phyloP scores from a whole-genome alignment of 2,113 vertebrate genomes.

The Delphinus delphis region DNA sequence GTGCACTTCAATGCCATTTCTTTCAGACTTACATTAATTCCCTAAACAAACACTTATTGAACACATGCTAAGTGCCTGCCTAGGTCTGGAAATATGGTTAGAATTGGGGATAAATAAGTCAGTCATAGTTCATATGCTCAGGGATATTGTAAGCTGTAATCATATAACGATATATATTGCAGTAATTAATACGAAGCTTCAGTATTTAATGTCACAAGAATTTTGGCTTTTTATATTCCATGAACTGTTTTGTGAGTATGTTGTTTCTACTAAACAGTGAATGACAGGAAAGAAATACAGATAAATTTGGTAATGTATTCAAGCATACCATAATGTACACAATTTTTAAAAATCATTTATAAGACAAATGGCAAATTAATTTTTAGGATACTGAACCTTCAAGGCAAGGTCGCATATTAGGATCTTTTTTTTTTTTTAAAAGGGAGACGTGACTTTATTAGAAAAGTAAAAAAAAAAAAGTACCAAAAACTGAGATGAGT shows the following conservation, averaged over 20 bases:
- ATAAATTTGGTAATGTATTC: neutral
- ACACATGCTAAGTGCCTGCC: too few species aligned
- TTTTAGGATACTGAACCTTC: neutral
- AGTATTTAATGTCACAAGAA: neutral
- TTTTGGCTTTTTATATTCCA: neutral
- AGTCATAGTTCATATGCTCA: neutral
- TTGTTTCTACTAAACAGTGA: conserved; percentile 32
- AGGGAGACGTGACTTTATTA: conserved; percentile 73
- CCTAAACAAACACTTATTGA: neutral
- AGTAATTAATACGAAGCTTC: neutral
- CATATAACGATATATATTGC: neutral
- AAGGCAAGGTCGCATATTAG: neutral
- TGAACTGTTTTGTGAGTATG: neutral
- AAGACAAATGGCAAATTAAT: neutral
- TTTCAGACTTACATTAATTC: neutral
- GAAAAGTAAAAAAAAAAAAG: conserved; percentile 58
- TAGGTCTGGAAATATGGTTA: neutral
- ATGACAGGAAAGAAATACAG: neutral
- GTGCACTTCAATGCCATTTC: neutral
- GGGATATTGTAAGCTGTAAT: neutral
- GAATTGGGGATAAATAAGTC: neutral
- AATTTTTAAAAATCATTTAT: neutral
- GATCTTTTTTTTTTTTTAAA: neutral
- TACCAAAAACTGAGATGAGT: neutral
- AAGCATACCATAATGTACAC: neutral